Conservation (phyloP, 1,140 invertebrate genomes). For the Trichonephila clavata region DNA sequence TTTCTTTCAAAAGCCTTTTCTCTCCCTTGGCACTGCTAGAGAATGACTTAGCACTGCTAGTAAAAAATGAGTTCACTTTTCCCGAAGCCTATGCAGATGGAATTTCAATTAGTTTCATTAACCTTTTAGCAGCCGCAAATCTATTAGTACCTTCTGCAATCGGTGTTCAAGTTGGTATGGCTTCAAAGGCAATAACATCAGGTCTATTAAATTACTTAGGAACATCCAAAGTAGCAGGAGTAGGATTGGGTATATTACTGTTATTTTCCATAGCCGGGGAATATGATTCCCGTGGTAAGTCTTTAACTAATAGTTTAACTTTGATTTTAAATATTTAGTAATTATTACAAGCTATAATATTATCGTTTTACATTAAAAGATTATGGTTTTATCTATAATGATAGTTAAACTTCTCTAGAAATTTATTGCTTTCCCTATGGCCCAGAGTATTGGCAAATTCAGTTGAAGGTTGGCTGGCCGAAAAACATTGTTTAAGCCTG, state of each 20-base stretch:
- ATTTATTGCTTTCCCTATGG: no score
- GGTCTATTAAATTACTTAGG: conserved; percentile 51
- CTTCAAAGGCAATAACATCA: conserved; percentile 57
- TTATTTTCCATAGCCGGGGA: no score
- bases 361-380: no score
- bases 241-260: conserved; percentile 55
- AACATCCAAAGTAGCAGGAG: conserved; percentile 54
- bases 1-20: conserved; percentile 59
- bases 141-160: conserved; percentile 27
- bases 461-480: no score
- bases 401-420: no score
- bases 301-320: no score
- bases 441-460: no score
- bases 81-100: conserved; percentile 27
- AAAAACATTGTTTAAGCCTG: no score
- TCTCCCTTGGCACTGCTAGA: conserved; percentile 49
- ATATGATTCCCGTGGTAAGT: no score
- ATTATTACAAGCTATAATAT: no score
- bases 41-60: background rate
- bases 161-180: conserved; percentile 51
- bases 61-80: conserved; percentile 29
- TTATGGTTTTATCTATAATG: no score
- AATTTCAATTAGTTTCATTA: conserved; percentile 30
- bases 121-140: conserved; percentile 21
- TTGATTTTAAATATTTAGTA: no score